Evolutionary conservation across 1,140 invertebrate genomes (phyloP), one percentile per base, ranked within the genome.

Genomic region (Bombus sibiricus): DNA sequence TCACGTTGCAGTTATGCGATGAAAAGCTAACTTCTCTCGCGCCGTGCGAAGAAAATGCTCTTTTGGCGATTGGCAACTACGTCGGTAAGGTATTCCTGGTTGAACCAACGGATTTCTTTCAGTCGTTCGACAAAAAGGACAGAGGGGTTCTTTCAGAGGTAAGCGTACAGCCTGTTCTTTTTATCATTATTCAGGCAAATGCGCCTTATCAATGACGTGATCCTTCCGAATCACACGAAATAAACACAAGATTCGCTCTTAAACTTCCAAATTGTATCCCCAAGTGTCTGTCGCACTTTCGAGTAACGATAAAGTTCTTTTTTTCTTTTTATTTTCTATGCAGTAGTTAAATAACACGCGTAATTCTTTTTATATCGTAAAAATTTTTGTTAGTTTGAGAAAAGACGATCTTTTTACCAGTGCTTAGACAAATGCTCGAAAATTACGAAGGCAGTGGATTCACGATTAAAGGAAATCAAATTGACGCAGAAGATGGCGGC

Each of bases 41-140:
- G 53, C 96, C 96, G 15, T 96, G 97, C 85, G 97, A 97, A 74
- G 86, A 92, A n/a, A 93, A 92, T 28, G 89, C 86, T 86, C 95
- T 98, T 39, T 96, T 99, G 12, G 98, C 98, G 10, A 97, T 98
- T 88, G 98, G 98, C 1, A 98, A 97, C 91, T 96, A 97, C 91
- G 96, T 96, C 88, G 98, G 98, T 2, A 97, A 97, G 1, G 97
- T 98, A 13, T 98, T 97, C 89, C 95, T 99, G 12, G 96, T 98
- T 32, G 97, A 98, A 93, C 96, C 98, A 10, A 98, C 98, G 13
- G 97, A 98, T 88, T 97, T 97, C 91, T 96, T 99, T 69, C 96
- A 97, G 8, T 96, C 96, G 39, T 96, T 97, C 37, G 96, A 96
- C 47, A 98, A 97, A 93, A 98, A 98, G 92, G 98, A 99, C 90